Conservation (phyloP, 2,888 invertebrate species). For the Andrena minutula region DNA sequence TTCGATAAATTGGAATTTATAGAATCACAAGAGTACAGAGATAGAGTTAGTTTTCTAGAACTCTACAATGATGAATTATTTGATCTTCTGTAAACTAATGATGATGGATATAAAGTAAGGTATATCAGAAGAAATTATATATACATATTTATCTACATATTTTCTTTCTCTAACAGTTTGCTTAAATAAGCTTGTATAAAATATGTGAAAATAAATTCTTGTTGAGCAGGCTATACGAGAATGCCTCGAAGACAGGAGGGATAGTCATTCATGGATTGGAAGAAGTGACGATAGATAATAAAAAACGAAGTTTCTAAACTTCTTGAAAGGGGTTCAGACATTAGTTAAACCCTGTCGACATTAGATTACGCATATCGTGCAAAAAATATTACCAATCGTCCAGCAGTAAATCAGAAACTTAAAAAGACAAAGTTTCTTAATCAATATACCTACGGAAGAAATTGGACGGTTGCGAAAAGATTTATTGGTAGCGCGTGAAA, state of each 20-base stretch:
- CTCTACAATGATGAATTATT: constrained; percentile 98
- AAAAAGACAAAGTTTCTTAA: constrained; percentile 93
- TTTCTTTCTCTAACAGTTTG: background rate
- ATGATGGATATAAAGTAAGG: constrained; percentile 90
- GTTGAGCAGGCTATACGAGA: constrained; percentile 89
- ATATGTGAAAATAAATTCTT: constrained; percentile 16
- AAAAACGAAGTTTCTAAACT: constrained; percentile 95
- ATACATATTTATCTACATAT: background rate
- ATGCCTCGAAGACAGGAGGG: constrained; percentile 92
- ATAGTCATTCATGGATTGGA: constrained; percentile 96
- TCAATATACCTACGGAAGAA: constrained; percentile 95
- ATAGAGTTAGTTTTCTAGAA: constrained; percentile 97
- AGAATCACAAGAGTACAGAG: constrained; percentile 93
- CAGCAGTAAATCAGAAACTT: constrained; percentile 96
- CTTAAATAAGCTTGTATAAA: constrained; percentile 17
- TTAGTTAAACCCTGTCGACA: constrained; percentile 96
- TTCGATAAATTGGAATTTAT: constrained; percentile 93
- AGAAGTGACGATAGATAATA: constrained; percentile 95
- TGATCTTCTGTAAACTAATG: constrained; percentile 93
- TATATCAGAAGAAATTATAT: too few relatives aligned
- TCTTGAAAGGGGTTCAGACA: constrained; percentile 93
- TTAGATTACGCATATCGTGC: constrained; percentile 98
- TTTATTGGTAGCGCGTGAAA: constrained; percentile 93
- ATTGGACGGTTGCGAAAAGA: constrained; percentile 95
- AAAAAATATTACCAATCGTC: constrained; percentile 96